Conservation (phyloP, 2,888 invertebrate species). For the Eristalinus aeneus region DNA sequence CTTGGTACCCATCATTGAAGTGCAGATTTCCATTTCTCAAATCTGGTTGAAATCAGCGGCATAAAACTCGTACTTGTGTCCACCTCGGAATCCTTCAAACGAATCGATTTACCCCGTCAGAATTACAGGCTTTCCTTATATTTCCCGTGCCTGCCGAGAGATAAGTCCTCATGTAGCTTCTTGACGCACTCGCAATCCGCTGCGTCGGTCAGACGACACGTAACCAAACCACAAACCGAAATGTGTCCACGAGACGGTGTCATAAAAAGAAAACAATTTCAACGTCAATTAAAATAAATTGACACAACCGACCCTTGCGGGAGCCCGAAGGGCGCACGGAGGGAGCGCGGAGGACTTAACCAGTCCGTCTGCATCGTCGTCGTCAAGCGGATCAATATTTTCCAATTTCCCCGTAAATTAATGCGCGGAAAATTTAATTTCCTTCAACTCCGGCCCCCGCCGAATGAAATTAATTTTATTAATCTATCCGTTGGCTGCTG, state of each 20-base stretch:
- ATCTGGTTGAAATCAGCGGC: no score
- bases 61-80: no score
- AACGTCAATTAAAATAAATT: constrained; percentile 46
- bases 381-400: constrained; percentile 68
- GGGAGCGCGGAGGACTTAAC: constrained; percentile 10
- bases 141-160: background rate
- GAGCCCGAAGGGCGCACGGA: background rate
- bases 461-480: constrained; percentile 65
- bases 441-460: constrained; percentile 15
- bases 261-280: constrained; percentile 10
- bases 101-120: no score
- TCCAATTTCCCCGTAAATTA: constrained; percentile 69
- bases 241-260: background rate
- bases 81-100: no score
- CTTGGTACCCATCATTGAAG: no score
- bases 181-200: background rate
- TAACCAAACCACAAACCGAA: background rate
- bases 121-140: background rate
- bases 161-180: background rate
- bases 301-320: constrained; percentile 14
- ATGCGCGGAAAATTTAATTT: constrained; percentile 70
- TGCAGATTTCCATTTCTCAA: no score
- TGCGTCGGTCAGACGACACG: background rate
- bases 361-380: background rate
- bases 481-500: constrained; percentile 56